phyloP scores from a whole-genome alignment of 2,888 invertebrate genomes.

The Drosophila nr. medialis region DNA sequence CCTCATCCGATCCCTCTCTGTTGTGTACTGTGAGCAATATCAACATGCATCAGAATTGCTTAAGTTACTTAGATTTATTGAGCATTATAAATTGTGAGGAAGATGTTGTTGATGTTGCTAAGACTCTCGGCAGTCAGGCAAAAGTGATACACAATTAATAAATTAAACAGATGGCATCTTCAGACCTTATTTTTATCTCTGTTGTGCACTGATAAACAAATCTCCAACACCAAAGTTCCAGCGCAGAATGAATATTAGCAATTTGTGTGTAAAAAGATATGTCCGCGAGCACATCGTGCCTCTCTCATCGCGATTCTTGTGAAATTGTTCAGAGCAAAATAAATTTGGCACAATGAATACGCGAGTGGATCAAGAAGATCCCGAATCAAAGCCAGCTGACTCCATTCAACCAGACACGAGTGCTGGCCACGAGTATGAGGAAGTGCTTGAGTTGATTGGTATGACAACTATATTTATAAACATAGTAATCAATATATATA shows the following conservation, averaged over 20 bases:
- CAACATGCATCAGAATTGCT: background rate
- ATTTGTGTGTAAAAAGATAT: slow-evolving; percentile 35
- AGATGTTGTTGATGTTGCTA: slow-evolving; percentile 5
- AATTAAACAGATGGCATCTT: slow-evolving; percentile 60
- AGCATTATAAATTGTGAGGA: slow-evolving; percentile 25
- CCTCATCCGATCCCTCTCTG: no score
- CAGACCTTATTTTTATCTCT: slow-evolving; percentile 62
- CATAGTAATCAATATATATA: background rate
- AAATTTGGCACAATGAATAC: slow-evolving; percentile 24
- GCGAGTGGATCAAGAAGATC: slow-evolving; percentile 20
- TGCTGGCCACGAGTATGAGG: slow-evolving; percentile 70
- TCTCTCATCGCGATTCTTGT: slow-evolving; percentile 28
- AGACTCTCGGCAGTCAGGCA: slow-evolving; percentile 20
- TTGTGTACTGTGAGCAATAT: background rate
- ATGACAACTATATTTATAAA: slow-evolving; percentile 11
- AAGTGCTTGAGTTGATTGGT: slow-evolving; percentile 75
- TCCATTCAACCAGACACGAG: slow-evolving; percentile 7
- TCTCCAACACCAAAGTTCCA: slow-evolving; percentile 14
- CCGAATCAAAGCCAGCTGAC: slow-evolving; percentile 38
- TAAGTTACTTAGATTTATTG: slow-evolving; percentile 24
- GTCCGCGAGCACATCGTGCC: slow-evolving; percentile 11
- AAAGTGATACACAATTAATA: slow-evolving; percentile 45
- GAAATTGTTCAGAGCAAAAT: background rate
- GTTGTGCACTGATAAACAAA: slow-evolving; percentile 56
- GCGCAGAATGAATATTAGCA: slow-evolving; percentile 21